phyloP scores from a whole-genome alignment of 2,797 vertebrate genomes.

The Sibirionetta formosa region DNA sequence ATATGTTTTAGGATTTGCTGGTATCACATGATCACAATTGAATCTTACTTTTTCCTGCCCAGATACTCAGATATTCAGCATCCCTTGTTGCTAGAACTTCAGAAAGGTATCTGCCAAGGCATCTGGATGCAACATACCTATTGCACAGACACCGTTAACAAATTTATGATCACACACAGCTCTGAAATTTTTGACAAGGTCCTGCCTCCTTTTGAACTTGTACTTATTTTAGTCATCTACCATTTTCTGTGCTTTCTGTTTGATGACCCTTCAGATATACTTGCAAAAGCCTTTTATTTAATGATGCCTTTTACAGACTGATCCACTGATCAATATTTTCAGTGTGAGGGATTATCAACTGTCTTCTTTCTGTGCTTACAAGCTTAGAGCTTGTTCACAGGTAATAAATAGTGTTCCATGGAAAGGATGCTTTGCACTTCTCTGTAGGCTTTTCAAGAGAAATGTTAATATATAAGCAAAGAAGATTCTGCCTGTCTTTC shows the following conservation, averaged over 20 bases:
- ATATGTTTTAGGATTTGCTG: background rate
- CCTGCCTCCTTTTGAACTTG: background rate
- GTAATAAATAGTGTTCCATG: fast-evolving
- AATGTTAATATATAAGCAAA: background rate
- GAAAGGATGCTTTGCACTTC: background rate
- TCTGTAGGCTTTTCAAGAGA: background rate
- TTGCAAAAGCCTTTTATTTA: background rate
- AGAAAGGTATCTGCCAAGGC: background rate
- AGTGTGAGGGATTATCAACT: background rate
- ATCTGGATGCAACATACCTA: background rate
- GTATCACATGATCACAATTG: background rate
- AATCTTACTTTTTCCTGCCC: background rate
- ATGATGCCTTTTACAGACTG: background rate
- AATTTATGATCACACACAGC: background rate
- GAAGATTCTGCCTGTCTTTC: background rate
- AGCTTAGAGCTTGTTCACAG: background rate
- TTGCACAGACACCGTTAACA: background rate
- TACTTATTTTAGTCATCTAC: background rate
- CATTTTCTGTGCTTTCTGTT: background rate
- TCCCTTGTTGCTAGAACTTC: background rate
- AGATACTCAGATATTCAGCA: background rate
- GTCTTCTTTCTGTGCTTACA: background rate
- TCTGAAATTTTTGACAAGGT: background rate
- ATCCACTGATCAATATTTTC: background rate
- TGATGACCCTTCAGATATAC: background rate